These are phyloP conservation scores for Phyllotreta cruciferae DNA, from an alignment of 2,888 invertebrate genomes.

Conservation along the genomic window DNA sequence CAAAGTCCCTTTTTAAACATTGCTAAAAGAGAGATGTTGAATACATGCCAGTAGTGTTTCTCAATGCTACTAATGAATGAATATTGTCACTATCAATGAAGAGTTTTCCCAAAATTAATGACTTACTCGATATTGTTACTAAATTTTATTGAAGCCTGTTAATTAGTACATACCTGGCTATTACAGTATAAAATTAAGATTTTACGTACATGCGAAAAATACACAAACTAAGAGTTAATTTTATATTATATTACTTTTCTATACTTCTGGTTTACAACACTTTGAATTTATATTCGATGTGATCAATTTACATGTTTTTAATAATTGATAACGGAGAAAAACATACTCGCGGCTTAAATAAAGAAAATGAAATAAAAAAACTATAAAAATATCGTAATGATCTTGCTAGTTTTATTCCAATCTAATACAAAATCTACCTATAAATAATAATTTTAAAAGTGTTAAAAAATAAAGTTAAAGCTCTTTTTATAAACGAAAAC, in stretches of 20 bases:
- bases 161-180: conserved; percentile 15
- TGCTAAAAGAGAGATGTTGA: background rate
- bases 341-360: background rate
- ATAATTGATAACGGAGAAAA: conserved; percentile 9
- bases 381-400: too few species aligned
- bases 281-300: conserved; percentile 1
- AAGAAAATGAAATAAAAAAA: background rate
- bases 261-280: conserved; percentile 1
- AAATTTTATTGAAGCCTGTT: background rate
- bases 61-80: too few species aligned
- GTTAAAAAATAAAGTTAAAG: too few species aligned
- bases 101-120: too few species aligned
- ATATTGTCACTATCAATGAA: too few species aligned
- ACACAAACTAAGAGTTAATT: conserved; percentile 43
- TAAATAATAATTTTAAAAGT: too few species aligned
- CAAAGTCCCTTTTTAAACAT: too few species aligned
- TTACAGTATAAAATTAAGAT: conserved; percentile 4
- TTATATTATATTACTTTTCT: conserved; percentile 38
- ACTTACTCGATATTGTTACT: background rate
- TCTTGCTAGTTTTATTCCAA: too few species aligned
- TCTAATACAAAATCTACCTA: too few species aligned
- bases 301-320: conserved; percentile 7
- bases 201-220: conserved; percentile 42
- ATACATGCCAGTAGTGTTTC: background rate
- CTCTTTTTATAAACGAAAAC: too few species aligned